Conservation (phyloP, 2,113 vertebrate species). For the Delphinus delphis region DNA sequence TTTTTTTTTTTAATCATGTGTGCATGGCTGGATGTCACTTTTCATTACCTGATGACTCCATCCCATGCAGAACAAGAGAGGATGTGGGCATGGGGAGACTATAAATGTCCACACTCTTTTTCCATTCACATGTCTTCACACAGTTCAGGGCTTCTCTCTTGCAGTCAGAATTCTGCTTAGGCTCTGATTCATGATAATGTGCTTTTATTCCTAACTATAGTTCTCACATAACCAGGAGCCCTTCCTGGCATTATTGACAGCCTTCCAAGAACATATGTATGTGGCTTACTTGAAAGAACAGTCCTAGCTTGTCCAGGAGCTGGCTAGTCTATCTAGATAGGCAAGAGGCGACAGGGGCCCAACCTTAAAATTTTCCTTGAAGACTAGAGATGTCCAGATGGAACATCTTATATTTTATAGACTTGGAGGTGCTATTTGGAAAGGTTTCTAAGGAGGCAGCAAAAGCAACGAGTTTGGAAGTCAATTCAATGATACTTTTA, state of each 20-base stretch:
- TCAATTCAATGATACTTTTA: neutral
- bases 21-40: neutral
- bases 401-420: neutral
- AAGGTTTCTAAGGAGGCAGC: neutral
- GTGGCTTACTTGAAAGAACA: neutral
- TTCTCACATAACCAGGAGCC: slow-evolving; percentile 30
- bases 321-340: neutral
- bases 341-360: neutral
- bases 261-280: slow-evolving; percentile 21
- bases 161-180: neutral
- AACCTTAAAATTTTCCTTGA: neutral
- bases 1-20: neutral
- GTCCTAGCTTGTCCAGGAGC: neutral
- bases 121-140: neutral
- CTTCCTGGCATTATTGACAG: slow-evolving; percentile 8
- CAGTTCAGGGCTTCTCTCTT: neutral
- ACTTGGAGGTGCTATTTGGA: neutral
- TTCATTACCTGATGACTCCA: slow-evolving; percentile 6
- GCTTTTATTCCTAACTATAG: neutral
- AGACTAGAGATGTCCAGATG: neutral
- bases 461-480: neutral
- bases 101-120: slow-evolving; percentile 16
- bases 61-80: neutral
- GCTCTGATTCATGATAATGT: neutral
- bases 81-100: neutral